Percentiles rank a stretch among this genome's conserved stretches.
These are phyloP conservation scores for Halichondria panicea DNA, from an alignment of 37 sponge, comb jelly and placozoan species.

Conservation along the genomic window DNA sequence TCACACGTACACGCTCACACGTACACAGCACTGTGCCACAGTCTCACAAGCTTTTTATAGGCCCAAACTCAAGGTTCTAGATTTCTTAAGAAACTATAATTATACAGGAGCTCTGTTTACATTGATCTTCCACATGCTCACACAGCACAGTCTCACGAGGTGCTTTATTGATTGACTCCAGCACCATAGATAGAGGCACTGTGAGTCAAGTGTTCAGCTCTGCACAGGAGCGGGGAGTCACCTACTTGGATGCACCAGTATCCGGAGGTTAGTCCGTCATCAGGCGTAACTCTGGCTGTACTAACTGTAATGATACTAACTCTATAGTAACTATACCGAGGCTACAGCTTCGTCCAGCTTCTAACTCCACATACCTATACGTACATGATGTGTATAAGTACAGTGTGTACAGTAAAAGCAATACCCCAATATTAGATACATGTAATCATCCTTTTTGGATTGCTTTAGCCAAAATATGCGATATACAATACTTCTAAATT, in stretches of 20 bases:
- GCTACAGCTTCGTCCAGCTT: neutral
- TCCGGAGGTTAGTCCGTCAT: constrained; percentile 90
- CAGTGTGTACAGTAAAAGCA: too few relatives aligned
- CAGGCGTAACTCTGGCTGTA: neutral
- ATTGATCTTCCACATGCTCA: neutral
- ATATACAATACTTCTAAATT: neutral
- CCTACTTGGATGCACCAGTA: constrained; percentile 93
- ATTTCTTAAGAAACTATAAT: neutral
- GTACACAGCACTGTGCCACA: too few relatives aligned
- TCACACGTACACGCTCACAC: too few relatives aligned
- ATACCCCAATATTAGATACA: neutral
- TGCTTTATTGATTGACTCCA: constrained; percentile 90
- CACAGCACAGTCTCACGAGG: constrained; percentile 46
- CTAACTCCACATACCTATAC: neutral
- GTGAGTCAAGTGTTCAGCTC: constrained; percentile 49
- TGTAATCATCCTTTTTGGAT: neutral
- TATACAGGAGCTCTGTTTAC: neutral
- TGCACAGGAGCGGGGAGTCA: constrained; percentile 45
- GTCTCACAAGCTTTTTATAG: constrained; percentile 33
- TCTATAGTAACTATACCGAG: neutral
- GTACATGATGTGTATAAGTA: too few relatives aligned
- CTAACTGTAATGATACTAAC: neutral
- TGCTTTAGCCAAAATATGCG: neutral
- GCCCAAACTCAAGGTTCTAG: neutral
- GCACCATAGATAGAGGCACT: constrained; percentile 86